phyloP scores from a whole-genome alignment of 2,888 invertebrate genomes.

The Heliconius sara region DNA sequence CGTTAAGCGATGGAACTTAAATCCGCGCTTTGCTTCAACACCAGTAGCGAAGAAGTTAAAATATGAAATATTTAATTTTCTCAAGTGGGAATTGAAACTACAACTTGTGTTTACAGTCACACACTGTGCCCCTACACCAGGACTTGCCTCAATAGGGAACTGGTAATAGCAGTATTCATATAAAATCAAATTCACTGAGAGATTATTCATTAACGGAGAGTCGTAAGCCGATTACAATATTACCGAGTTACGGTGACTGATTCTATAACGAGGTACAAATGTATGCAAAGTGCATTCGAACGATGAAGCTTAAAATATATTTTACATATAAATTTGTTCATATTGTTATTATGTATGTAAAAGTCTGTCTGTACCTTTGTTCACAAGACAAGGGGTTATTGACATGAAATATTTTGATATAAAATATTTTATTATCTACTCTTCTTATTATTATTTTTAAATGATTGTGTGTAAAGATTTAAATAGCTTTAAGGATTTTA shows the following conservation, averaged over 20 bases:
- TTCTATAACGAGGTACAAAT: constrained; percentile 37
- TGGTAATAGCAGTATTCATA: not conserved
- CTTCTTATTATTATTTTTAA: not conserved
- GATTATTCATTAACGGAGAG: constrained; percentile 39
- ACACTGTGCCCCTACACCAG: no score
- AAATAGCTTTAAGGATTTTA: not conserved
- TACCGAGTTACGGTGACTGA: constrained; percentile 37
- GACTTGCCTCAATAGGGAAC: no score
- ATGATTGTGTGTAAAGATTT: not conserved
- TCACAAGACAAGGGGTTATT: not conserved
- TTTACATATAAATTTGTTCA: constrained; percentile 1
- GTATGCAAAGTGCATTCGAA: constrained; percentile 42
- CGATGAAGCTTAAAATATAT: constrained; percentile 32
- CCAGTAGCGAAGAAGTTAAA: no score
- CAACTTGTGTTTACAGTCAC: no score
- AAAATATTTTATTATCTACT: not conserved
- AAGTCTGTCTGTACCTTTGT: not conserved
- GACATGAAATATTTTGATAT: not conserved
- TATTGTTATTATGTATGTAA: constrained; percentile 3
- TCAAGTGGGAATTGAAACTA: no score
- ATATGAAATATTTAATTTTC: no score
- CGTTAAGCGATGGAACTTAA: no score
- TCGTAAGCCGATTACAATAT: constrained; percentile 44
- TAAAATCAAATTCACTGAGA: constrained; percentile 22
- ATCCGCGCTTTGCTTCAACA: no score